Conservation (phyloP, 2,113 vertebrate species). For the Cervus canadensis region DNA sequence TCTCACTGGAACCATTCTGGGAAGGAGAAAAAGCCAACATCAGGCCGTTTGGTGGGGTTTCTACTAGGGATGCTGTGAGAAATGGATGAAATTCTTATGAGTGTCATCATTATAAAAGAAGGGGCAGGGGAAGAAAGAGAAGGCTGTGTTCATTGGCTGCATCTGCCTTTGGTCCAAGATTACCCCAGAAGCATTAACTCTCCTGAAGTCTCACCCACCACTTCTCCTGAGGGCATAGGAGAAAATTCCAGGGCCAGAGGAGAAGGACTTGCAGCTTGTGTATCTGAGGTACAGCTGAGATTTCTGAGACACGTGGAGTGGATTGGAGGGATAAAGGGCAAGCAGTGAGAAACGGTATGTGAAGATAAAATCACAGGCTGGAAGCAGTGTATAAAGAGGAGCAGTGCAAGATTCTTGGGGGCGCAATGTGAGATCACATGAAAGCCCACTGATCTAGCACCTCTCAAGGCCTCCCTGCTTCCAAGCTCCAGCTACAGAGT, state of each 20-base stretch:
- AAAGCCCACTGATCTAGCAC: neutral
- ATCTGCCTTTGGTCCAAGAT: neutral
- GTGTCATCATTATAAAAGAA: neutral
- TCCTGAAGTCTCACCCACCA: neutral
- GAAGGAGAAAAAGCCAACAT: neutral
- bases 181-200: neutral
- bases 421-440: rapidly evolving
- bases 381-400: rapidly evolving
- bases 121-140: neutral
- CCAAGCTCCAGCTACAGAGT: neutral
- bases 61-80: neutral
- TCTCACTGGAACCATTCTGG: neutral
- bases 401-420: rapidly evolving
- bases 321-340: neutral
- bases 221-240: neutral
- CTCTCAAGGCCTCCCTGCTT: no score
- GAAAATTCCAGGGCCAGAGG: neutral
- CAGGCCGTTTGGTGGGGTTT: neutral
- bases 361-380: neutral
- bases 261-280: neutral
- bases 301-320: neutral
- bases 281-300: neutral
- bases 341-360: neutral
- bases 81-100: neutral
- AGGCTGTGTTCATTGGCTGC: neutral